A percentile compares a stretch with the other conserved stretches of the same genome.
phyloP scores from a whole-genome alignment of 2,797 vertebrate species.

The Arrhamphus sclerolepis region DNA sequence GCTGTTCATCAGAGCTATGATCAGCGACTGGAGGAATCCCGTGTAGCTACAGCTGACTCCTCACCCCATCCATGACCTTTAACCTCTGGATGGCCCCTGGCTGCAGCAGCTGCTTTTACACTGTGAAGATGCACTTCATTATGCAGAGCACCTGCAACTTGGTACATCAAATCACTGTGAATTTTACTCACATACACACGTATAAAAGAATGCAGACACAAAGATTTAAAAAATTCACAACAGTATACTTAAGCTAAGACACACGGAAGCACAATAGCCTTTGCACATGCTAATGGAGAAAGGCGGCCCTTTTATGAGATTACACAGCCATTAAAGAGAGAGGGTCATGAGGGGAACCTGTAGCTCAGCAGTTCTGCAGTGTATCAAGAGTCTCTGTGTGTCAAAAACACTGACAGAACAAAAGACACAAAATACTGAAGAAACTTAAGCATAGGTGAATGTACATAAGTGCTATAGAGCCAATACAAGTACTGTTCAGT shows the following conservation, averaged over 20 bases:
- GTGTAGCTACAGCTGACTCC: conserved; percentile 66
- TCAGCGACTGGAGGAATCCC: conserved; percentile 76
- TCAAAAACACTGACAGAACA: conserved; percentile 22
- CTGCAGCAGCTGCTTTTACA: conserved; percentile 68
- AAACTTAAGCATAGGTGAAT: conserved; percentile 37
- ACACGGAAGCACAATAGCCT: conserved; percentile 64
- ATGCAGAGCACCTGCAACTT: conserved; percentile 69
- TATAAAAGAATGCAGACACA: conserved; percentile 3
- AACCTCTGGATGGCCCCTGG: conserved; percentile 41
- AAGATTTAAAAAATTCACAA: conserved; percentile 24
- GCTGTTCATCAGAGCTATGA: conserved; percentile 72
- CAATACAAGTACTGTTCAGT: conserved; percentile 49
- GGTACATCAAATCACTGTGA: conserved; percentile 24
- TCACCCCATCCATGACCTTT: conserved; percentile 64
- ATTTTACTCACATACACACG: conserved; percentile 17
- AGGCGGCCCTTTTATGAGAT: conserved; percentile 73
- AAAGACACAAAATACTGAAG: conserved; percentile 22
- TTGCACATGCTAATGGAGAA: conserved; percentile 75
- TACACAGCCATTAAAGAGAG: conserved; percentile 77
- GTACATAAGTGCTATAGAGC: conserved; percentile 35
- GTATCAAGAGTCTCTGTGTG: conserved; percentile 39
- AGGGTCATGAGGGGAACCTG: conserved; percentile 70
- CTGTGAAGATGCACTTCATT: conserved; percentile 65
- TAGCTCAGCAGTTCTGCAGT: conserved; percentile 60
- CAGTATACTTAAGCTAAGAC: conserved; percentile 44